Percentiles rank a stretch among this genome's conserved stretches.
These are phyloP conservation scores for Emmelina monodactyla DNA, from an alignment of 2,888 invertebrate species.

Conservation along the genomic window DNA sequence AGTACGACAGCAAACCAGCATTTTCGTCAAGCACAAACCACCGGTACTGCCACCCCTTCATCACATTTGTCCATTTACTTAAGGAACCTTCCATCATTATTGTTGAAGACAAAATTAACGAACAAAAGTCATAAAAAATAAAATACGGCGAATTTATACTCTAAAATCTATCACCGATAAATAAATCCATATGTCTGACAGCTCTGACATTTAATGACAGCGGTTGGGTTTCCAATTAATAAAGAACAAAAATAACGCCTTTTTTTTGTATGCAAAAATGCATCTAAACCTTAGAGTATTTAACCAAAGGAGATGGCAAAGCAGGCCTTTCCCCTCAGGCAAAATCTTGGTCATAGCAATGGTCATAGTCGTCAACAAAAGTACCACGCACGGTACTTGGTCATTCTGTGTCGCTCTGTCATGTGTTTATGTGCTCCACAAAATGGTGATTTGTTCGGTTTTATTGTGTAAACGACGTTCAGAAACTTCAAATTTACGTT, in stretches of 20 bases:
- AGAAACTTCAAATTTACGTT: no score
- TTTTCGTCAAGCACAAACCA: conserved; percentile 99
- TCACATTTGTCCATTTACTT: conserved; percentile 97
- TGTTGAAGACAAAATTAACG: conserved; percentile 32
- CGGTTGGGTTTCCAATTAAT: conserved; percentile 26
- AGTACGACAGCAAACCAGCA: conserved; percentile 94
- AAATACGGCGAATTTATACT: conserved; percentile 45
- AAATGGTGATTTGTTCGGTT: no score
- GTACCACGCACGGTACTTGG: no score
- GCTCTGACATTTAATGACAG: conserved; percentile 9
- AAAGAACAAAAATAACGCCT: conserved; percentile 12
- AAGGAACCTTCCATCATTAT: conserved; percentile 89
- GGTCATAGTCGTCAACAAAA: no score
- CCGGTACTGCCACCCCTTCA: conserved; percentile 99
- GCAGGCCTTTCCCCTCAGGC: no score
- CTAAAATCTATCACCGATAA: conserved; percentile 33
- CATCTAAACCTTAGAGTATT: no score
- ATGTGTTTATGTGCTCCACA: no score
- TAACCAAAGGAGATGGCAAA: no score
- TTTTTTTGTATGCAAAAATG: neutral
- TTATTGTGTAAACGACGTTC: no score
- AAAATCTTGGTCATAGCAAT: no score
- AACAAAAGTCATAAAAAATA: conserved; percentile 45
- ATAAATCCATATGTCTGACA: conserved; percentile 55
- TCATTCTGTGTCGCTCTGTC: no score